A percentile compares a stretch with the other conserved stretches of the same genome.
These are phyloP conservation scores for Eidolon dupreanum DNA, from an alignment of 2,797 vertebrate genomes.

Conservation along the genomic window DNA sequence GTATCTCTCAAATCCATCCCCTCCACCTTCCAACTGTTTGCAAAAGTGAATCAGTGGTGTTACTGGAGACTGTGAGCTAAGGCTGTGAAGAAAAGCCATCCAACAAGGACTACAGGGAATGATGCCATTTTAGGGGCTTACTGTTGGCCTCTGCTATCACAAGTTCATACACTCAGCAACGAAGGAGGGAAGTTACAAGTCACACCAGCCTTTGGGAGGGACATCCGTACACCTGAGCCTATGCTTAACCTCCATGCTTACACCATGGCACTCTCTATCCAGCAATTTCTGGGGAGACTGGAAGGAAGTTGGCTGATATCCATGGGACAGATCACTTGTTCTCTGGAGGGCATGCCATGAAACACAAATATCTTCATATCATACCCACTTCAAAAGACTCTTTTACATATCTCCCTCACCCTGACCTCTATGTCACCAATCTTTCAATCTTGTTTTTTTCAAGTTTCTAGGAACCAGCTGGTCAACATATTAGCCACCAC, in stretches of 20 bases:
- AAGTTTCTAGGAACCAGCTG: constrained; percentile 10
- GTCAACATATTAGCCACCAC: constrained; percentile 21
- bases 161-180: neutral
- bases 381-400: neutral
- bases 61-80: neutral
- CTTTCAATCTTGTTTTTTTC: neutral
- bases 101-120: neutral
- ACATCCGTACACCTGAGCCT: neutral
- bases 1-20: neutral
- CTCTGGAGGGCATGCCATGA: neutral
- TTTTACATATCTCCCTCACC: neutral
- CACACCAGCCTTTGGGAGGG: neutral
- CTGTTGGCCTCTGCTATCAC: neutral
- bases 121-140: neutral
- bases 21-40: neutral
- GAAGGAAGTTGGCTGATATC: neutral
- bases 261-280: neutral
- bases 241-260: neutral
- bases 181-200: neutral
- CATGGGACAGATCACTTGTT: neutral
- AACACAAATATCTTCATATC: neutral
- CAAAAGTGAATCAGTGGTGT: neutral
- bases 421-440: neutral
- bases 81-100: neutral
- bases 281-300: neutral